Base-by-base conservation (phyloP, 1,140 invertebrate species). In the Bombus breviceps region DNA sequence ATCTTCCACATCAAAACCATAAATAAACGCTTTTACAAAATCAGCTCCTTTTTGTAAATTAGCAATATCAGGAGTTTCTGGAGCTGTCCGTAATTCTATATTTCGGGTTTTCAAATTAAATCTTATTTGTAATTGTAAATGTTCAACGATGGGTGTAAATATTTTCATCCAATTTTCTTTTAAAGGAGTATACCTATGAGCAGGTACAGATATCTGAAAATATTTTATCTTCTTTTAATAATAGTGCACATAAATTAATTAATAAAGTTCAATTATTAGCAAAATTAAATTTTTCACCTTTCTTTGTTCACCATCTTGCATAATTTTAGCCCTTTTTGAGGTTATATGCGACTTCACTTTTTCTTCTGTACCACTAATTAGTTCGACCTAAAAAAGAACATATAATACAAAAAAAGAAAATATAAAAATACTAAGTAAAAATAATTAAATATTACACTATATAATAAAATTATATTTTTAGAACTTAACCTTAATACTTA, bases 81-180 rank as follows among this genome's bases (percentile, higher is more conserved):
- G 96, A 18, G 96, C 95, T 39, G 96, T 96, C 89, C 97, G 96
- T 77, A 99, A 97, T 96, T 99, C 98, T 1, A 99, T 98, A 95
- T 98, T 98, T 89, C 98, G 96, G 3, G 97, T 97, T 96, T 98
- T 99, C 69, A 99, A 95, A 95, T 99, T 99, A 92, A 99, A 99
- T 81, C 99, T 95, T 71, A 99, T 97, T 96, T 99, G 98, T 28
- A 99, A 95, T 87, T 99, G 96, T 57, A 99, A 95, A 94, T 99
- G 98, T 94, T 99, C 98, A 10, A 99, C 99, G 43, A 99, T 96
- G 0, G 99, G 99, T 77, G 97, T 98, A 92, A 99, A 99, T 89
- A 99, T 99, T 95, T 99, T 99, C 94, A 98, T 96, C 99, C 99
- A 99, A 92, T 98, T 98, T 93, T 99, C 98, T 95, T 99, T 99